Conservation (phyloP, 2,888 invertebrate genomes). For the Idaea aversata region DNA sequence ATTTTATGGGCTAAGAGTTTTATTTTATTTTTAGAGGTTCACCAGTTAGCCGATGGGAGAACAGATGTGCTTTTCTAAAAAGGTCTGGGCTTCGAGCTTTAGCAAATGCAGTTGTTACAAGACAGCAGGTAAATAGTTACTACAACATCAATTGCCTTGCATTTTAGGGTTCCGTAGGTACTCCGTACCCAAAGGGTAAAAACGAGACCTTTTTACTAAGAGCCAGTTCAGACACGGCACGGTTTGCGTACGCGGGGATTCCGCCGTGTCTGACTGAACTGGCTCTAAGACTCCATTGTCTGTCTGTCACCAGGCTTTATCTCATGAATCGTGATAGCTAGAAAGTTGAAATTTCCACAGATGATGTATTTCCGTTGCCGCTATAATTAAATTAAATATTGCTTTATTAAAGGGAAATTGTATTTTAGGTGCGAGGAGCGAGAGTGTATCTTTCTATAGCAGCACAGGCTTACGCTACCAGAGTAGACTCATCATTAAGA, state of each 20-base stretch:
- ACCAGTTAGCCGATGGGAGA: conserved; percentile 56
- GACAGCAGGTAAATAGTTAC: conserved; percentile 52
- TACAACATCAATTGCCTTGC: background rate
- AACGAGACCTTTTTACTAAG: too few relatives aligned
- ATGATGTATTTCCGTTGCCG: background rate
- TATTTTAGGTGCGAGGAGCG: conserved; percentile 82
- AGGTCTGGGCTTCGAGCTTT: conserved; percentile 57
- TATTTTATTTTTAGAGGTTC: conserved; percentile 41
- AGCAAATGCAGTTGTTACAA: conserved; percentile 47
- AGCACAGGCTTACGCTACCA: conserved; percentile 84
- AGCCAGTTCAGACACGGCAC: too few relatives aligned
- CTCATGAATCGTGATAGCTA: too few relatives aligned
- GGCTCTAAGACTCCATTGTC: too few relatives aligned
- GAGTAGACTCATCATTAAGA: conserved; percentile 86
- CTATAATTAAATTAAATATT: background rate
- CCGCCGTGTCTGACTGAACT: too few relatives aligned
- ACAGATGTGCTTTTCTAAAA: conserved; percentile 55
- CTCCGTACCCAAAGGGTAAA: background rate
- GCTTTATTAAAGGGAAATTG: background rate
- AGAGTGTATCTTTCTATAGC: conserved; percentile 86
- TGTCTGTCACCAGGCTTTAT: too few relatives aligned
- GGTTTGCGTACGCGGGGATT: too few relatives aligned
- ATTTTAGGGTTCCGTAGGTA: background rate
- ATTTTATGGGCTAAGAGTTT: background rate
- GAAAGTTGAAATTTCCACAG: too few relatives aligned